Percentiles rank a stretch among this genome's conserved stretches.
Conservation (phyloP, 2,888 invertebrate genomes). For the Pyralis farinalis region DNA sequence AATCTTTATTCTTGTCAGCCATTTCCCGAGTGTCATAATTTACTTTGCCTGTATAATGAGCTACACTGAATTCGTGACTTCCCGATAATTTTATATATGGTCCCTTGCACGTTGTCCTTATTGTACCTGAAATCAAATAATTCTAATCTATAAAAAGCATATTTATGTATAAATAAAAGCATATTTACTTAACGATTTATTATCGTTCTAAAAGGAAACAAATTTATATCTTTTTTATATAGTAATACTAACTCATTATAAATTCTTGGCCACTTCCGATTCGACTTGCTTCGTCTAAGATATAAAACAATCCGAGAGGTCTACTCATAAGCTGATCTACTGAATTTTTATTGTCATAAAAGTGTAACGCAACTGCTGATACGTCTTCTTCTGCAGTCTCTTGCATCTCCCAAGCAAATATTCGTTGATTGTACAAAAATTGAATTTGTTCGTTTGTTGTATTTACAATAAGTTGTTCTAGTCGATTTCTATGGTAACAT, state of each 20-base stretch:
- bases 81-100: slow-evolving; percentile 79
- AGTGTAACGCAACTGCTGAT: slow-evolving; percentile 85
- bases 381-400: slow-evolving; percentile 90
- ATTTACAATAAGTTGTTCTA: slow-evolving; percentile 94
- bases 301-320: slow-evolving; percentile 90
- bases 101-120: slow-evolving; percentile 74
- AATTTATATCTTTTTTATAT: no score
- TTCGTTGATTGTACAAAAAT: slow-evolving; percentile 94
- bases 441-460: slow-evolving; percentile 96
- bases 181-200: no score
- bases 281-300: slow-evolving; percentile 93
- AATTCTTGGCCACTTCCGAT: slow-evolving; percentile 85
- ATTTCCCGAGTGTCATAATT: slow-evolving; percentile 92
- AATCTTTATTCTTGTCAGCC: slow-evolving; percentile 94
- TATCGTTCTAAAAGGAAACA: no score
- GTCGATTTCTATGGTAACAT: slow-evolving; percentile 91
- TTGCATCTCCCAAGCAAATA: slow-evolving; percentile 95
- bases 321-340: slow-evolving; percentile 93
- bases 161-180: no score
- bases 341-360: slow-evolving; percentile 93
- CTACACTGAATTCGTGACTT: slow-evolving; percentile 88
- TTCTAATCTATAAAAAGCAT: no score
- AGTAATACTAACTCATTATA: slow-evolving; percentile 81
- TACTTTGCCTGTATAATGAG: slow-evolving; percentile 95
- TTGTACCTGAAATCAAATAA: slow-evolving; percentile 65